Percentiles rank a stretch among this genome's conserved stretches.
phyloP scores from a whole-genome alignment of 2,888 invertebrate species.

The Coleophora deauratella region DNA sequence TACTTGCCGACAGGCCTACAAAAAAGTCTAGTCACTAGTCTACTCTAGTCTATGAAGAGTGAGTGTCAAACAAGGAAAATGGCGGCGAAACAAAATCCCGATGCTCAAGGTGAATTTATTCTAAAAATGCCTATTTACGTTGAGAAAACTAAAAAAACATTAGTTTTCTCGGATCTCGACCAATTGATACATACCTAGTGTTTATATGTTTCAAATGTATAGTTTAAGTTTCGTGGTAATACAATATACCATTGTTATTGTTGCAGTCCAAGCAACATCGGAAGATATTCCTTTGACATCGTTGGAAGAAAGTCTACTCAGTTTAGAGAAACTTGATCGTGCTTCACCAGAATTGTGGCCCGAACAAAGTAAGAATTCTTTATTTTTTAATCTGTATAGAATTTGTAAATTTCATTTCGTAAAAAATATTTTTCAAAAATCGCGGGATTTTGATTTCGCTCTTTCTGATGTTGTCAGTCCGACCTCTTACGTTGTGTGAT shows the following conservation, averaged over 20 bases:
- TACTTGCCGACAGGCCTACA: too few relatives aligned
- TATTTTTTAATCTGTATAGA: background rate
- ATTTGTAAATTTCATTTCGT: background rate
- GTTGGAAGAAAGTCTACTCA: conserved; percentile 84
- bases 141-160: too few relatives aligned
- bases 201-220: too few relatives aligned
- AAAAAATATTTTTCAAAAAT: conserved; percentile 33
- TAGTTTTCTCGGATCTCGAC: too few relatives aligned
- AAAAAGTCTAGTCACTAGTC: too few relatives aligned
- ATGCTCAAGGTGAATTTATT: conserved; percentile 71
- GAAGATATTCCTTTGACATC: conserved; percentile 69
- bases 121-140: too few relatives aligned
- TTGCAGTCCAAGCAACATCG: conserved; percentile 53
- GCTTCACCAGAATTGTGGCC: conserved; percentile 98
- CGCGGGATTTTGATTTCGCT: conserved; percentile 44
- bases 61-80: too few relatives aligned
- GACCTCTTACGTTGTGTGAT: conserved; percentile 29
- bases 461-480: conserved; percentile 56
- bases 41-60: too few relatives aligned
- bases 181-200: background rate
- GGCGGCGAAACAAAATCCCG: conserved; percentile 79
- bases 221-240: background rate
- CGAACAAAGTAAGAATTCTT: conserved; percentile 85
- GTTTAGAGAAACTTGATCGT: conserved; percentile 92
- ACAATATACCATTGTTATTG: conserved; percentile 11